These are phyloP conservation scores for Alloplasta piceator DNA, from an alignment of 2,888 invertebrate genomes.

Conservation along the genomic window DNA sequence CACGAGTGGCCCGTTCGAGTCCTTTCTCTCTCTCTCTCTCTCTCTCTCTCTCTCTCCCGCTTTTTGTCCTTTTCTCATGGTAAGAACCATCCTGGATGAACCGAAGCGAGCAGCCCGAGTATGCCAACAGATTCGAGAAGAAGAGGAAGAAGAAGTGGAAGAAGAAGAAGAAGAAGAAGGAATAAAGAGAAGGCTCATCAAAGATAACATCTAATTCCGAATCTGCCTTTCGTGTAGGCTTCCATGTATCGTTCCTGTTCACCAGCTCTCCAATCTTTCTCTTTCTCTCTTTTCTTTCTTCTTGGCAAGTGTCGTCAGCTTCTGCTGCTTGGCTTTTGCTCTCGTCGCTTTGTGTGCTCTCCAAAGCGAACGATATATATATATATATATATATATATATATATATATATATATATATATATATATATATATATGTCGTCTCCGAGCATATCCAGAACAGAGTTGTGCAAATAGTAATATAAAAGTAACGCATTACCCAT, in stretches of 20 bases:
- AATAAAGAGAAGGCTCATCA: slow-evolving; percentile 77
- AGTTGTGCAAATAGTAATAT: no score
- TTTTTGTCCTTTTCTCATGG: slow-evolving; percentile 39
- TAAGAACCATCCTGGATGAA: slow-evolving; percentile 45
- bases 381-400: slow-evolving; percentile 14
- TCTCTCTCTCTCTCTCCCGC: slow-evolving; percentile 18
- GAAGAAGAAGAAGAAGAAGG: slow-evolving; percentile 52
- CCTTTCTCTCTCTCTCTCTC: slow-evolving; percentile 42
- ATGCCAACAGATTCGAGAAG: slow-evolving; percentile 58
- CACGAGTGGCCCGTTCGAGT: slow-evolving; percentile 56
- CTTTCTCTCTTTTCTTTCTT: slow-evolving; percentile 66
- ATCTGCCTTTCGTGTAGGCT: slow-evolving; percentile 78
- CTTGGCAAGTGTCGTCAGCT: slow-evolving; percentile 66
- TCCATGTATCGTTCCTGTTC: slow-evolving; percentile 73
- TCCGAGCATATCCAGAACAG: slow-evolving; percentile 43
- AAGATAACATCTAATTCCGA: slow-evolving; percentile 82
- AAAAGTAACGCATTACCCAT: no score
- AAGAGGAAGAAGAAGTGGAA: slow-evolving; percentile 49
- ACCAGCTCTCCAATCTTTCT: slow-evolving; percentile 70
- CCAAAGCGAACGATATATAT: slow-evolving; percentile 52
- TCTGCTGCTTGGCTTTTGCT: slow-evolving; percentile 58
- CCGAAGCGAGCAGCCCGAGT: slow-evolving; percentile 46
- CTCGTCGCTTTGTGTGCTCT: slow-evolving; percentile 58
- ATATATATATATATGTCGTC: slow-evolving; percentile 5
- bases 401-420: slow-evolving; percentile 17